Evolutionary conservation across 92 coral and sea anemone species (phyloP).

Genomic region (Porites rus): DNA sequence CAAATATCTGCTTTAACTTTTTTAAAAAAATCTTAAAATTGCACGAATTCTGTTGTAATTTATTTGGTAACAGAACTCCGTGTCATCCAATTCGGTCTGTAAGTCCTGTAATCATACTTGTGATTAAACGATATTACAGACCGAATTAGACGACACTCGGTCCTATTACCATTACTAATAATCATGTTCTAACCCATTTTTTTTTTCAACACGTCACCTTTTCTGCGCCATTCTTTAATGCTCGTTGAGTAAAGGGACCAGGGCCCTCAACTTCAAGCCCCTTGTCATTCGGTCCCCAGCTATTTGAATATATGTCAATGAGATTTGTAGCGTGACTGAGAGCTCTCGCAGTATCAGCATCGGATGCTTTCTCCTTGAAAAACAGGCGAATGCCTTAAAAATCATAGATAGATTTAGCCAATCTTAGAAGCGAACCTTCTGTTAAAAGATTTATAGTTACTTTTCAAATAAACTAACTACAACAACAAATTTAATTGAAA

Average conservation of each 20-base stretch:
- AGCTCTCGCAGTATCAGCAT: slow-evolving; percentile 51
- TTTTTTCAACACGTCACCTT: slow-evolving; percentile 1
- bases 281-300: slow-evolving; percentile 54
- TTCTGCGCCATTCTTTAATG: slow-evolving; percentile 28
- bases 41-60: too few relatives aligned
- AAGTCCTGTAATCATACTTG: too few relatives aligned
- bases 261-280: slow-evolving; percentile 54
- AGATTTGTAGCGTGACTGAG: slow-evolving; percentile 29
- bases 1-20: too few relatives aligned
- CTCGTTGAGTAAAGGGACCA: slow-evolving; percentile 22
- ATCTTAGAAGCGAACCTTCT: neutral
- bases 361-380: slow-evolving; percentile 15
- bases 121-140: too few relatives aligned
- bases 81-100: too few relatives aligned
- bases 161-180: too few relatives aligned
- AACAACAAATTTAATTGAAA: too few relatives aligned
- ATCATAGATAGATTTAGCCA: neutral
- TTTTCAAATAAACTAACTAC: neutral
- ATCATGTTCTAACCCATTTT: too few relatives aligned
- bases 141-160: too few relatives aligned
- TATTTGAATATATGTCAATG: slow-evolving; percentile 63
- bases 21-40: too few relatives aligned
- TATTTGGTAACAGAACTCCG: too few relatives aligned
- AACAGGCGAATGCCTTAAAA: slow-evolving; percentile 15
- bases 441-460: neutral